Evolutionary conservation across 1,140 invertebrate species (phyloP).

Genomic region (Oreohelix idahoensis): DNA sequence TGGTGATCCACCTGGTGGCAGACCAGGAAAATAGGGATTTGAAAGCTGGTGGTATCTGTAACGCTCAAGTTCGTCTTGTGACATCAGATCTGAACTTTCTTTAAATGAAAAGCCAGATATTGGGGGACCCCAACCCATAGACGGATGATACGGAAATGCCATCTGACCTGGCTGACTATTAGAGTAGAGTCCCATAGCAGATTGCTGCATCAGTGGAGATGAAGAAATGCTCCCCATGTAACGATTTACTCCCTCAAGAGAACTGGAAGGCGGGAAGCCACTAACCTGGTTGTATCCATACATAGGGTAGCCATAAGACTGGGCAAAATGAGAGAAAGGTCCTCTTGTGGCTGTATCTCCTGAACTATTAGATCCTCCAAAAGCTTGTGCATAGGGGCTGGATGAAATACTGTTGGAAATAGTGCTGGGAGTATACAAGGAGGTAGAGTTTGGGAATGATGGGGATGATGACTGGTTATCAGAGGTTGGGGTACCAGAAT

Average conservation of each 20-base stretch:
- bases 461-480: conserved; percentile 27
- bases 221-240: conserved; percentile 28
- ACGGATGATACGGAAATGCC: conserved; percentile 24
- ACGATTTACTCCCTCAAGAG: conserved; percentile 14
- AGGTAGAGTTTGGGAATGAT: conserved; percentile 15
- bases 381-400: conserved; percentile 34
- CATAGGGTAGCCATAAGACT: conserved; percentile 34
- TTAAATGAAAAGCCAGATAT: conserved; percentile 20
- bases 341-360: not conserved
- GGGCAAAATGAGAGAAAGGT: conserved; percentile 16
- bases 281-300: conserved; percentile 34
- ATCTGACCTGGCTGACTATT: conserved; percentile 31
- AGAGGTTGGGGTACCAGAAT: conserved; percentile 20
- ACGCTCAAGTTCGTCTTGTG: conserved; percentile 23
- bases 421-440: conserved; percentile 26
- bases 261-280: conserved; percentile 25
- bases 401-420: conserved; percentile 12
- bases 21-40: conserved; percentile 28
- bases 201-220: conserved; percentile 23
- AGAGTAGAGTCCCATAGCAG: conserved; percentile 35
- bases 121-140: conserved; percentile 22
- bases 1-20: conserved; percentile 18
- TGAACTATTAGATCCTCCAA: conserved; percentile 10
- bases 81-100: conserved; percentile 26
- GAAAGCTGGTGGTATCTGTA: conserved; percentile 29